A percentile compares a stretch with the other conserved stretches of the same genome.
Evolutionary conservation across 2,797 vertebrate genomes (phyloP).

Genomic region (Cossypha dichroa): DNA sequence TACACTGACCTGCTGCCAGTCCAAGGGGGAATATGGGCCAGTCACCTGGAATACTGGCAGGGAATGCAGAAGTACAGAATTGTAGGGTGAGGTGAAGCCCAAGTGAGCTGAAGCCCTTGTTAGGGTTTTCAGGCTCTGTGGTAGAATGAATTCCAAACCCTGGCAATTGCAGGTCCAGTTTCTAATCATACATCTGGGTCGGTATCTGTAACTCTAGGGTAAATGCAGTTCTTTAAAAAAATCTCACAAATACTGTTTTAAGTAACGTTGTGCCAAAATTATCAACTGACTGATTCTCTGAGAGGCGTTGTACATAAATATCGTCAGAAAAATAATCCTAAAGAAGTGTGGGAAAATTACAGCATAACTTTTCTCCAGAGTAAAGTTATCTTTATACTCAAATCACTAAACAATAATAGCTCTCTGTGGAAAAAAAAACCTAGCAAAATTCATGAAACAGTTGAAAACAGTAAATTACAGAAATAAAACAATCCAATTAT

Average conservation of each 20-base stretch:
- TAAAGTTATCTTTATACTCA: conserved; percentile 52
- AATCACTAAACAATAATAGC: conserved; percentile 71
- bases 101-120: background rate
- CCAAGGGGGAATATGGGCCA: fast-evolving
- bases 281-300: background rate
- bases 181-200: background rate
- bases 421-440: conserved; percentile 48
- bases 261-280: background rate
- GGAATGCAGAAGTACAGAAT: fast-evolving
- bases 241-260: background rate
- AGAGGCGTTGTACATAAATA: background rate
- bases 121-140: background rate
- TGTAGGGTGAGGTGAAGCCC: background rate
- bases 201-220: background rate
- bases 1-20: background rate
- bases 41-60: background rate
- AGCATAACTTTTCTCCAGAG: background rate
- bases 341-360: conserved; percentile 31
- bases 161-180: background rate
- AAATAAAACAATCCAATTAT: background rate
- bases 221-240: background rate
- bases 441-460: conserved; percentile 17
- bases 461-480: background rate
- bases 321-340: background rate
- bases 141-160: background rate